Conservation (phyloP, 2,888 invertebrate genomes). For the Monochamus alternatus region DNA sequence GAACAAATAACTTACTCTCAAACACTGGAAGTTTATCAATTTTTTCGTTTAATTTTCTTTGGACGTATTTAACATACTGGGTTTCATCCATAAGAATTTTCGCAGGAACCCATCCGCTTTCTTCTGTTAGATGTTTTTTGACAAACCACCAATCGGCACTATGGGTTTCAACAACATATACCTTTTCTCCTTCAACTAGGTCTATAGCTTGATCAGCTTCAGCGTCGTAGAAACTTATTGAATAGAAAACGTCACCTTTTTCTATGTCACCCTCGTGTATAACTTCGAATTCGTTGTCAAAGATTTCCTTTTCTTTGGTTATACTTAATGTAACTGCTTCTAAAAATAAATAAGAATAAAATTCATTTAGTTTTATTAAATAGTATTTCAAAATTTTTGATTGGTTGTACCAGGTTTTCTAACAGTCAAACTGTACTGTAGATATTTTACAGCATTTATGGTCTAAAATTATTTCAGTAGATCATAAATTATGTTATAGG, state of each 20-base stretch:
- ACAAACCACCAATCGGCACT: constrained; percentile 96
- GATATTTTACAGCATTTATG: no score
- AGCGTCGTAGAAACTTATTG: constrained; percentile 88
- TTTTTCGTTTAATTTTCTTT: constrained; percentile 91
- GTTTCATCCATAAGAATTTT: constrained; percentile 88
- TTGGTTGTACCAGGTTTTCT: no score
- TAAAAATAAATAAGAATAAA: constrained; percentile 55
- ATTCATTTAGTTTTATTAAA: background rate
- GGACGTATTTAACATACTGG: constrained; percentile 87
- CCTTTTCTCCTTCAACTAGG: constrained; percentile 91
- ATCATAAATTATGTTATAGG: no score
- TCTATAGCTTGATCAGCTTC: constrained; percentile 92
- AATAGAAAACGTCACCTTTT: constrained; percentile 86
- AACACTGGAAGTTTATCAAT: constrained; percentile 93
- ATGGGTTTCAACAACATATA: constrained; percentile 86
- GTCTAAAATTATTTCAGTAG: no score
- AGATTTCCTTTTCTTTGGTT: constrained; percentile 67
- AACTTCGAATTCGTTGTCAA: constrained; percentile 66
- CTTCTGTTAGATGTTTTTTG: constrained; percentile 89
- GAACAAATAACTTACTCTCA: constrained; percentile 82
- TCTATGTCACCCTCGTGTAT: constrained; percentile 71
- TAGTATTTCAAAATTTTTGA: no score
- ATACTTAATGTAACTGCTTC: constrained; percentile 71
- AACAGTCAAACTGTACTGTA: no score
- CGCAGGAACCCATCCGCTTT: constrained; percentile 95